Conservation (phyloP, 2,888 invertebrate species). For the Ptycholaimellus sp. region DNA sequence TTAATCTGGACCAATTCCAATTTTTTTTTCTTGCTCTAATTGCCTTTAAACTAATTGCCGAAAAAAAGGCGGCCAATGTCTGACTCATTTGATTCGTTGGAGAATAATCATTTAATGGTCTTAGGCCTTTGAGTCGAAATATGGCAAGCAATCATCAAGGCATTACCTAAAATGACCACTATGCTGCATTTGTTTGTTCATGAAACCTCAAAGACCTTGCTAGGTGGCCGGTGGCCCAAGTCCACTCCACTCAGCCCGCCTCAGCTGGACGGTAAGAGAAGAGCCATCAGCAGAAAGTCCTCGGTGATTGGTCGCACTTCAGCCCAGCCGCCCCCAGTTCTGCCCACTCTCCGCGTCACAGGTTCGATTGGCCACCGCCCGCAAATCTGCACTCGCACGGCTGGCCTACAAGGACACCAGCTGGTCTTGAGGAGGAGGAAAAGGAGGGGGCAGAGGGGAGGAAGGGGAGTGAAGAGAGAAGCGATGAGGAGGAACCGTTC, state of each 20-base stretch:
- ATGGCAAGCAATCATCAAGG: too few relatives aligned
- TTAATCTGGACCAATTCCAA: constrained; percentile 25
- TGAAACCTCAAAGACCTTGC: not conserved
- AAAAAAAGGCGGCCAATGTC: not conserved
- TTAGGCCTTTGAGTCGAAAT: too few relatives aligned
- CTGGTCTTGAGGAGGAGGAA: not conserved
- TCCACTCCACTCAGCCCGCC: not conserved
- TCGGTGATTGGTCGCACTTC: constrained; percentile 26
- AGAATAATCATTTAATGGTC: too few relatives aligned
- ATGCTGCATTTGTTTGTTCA: too few relatives aligned
- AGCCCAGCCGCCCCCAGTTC: constrained; percentile 25
- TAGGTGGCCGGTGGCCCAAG: not conserved
- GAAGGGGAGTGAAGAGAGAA: not conserved
- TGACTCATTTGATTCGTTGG: not conserved
- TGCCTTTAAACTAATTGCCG: too few relatives aligned
- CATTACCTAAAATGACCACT: too few relatives aligned
- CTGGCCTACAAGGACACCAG: constrained; percentile 5
- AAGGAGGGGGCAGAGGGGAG: not conserved
- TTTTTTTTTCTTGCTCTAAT: too few relatives aligned
- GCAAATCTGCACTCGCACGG: constrained; percentile 26
- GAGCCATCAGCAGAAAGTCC: constrained; percentile 19
- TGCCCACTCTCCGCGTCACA: constrained; percentile 19
- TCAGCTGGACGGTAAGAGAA: not conserved
- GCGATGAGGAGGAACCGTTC: not conserved
- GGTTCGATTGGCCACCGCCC: not conserved